A percentile compares a stretch with the other conserved stretches of the same genome.
These are phyloP conservation scores for Corticium candelabrum DNA, from an alignment of 37 sponge, comb jelly and placozoan species.

Conservation along the genomic window DNA sequence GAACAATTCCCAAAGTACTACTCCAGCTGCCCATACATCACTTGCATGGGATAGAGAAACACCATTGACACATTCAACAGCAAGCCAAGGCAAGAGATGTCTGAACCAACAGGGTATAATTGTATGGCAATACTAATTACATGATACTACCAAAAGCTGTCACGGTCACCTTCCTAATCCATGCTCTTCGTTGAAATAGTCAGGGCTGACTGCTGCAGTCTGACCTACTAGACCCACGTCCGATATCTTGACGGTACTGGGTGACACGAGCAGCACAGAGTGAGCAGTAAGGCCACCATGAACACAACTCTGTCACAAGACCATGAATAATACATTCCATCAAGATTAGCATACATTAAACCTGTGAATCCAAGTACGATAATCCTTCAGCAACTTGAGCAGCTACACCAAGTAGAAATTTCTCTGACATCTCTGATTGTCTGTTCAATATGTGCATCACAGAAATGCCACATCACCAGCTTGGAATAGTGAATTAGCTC, in stretches of 20 bases:
- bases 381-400: not conserved
- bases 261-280: not conserved
- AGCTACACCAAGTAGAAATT: too few relatives aligned
- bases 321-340: too few relatives aligned
- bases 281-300: constrained; percentile 3
- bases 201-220: not conserved
- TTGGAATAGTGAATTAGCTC: too few relatives aligned
- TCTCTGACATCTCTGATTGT: too few relatives aligned
- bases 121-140: not conserved
- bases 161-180: not conserved
- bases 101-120: not conserved
- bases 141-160: not conserved
- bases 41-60: not conserved
- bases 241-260: not conserved
- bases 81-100: not conserved
- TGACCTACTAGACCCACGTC: not conserved
- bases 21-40: not conserved
- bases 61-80: not conserved
- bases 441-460: too few relatives aligned
- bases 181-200: not conserved
- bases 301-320: not conserved
- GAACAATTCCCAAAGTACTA: not conserved
- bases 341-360: too few relatives aligned
- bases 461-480: too few relatives aligned
- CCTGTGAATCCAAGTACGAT: not conserved